Evolutionary conservation across 2,113 vertebrate species (phyloP).

Genomic region (Paralichthys olivaceus): DNA sequence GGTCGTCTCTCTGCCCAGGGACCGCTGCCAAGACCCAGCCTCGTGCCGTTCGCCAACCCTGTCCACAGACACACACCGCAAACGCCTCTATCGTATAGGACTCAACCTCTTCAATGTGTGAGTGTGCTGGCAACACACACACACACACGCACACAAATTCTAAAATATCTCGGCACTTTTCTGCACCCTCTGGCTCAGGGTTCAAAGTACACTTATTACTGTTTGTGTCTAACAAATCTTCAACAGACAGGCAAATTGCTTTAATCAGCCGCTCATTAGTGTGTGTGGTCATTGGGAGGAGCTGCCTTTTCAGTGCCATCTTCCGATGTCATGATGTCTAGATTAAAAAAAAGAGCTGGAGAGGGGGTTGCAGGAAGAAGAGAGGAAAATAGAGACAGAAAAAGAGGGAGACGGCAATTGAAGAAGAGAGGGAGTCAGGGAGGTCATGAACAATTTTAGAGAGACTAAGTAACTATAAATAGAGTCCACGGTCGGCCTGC

Average conservation of each 20-base stretch:
- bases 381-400: not conserved
- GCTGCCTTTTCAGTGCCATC: slow-evolving; percentile 39
- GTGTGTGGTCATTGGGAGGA: slow-evolving; percentile 52
- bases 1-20: slow-evolving; percentile 93
- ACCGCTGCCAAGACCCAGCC: slow-evolving; percentile 94
- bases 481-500: slow-evolving; percentile 53
- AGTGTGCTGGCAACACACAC: slow-evolving; percentile 75
- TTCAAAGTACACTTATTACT: slow-evolving; percentile 48
- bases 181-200: slow-evolving; percentile 36
- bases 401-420: slow-evolving; percentile 27
- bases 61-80: slow-evolving; percentile 96
- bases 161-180: not conserved
- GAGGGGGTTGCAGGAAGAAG: not conserved
- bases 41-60: slow-evolving; percentile 94
- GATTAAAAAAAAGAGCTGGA: slow-evolving; percentile 31
- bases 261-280: slow-evolving; percentile 43
- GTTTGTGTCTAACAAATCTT: slow-evolving; percentile 33
- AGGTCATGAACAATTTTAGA: slow-evolving; percentile 55
- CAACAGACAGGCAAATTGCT: slow-evolving; percentile 28
- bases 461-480: slow-evolving; percentile 57
- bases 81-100: slow-evolving; percentile 96
- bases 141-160: slow-evolving; percentile 7
- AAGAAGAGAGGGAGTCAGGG: slow-evolving; percentile 40
- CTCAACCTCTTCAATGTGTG: slow-evolving; percentile 99
- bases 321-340: slow-evolving; percentile 26